Evolutionary conservation across 2,797 vertebrate species (phyloP).

Genomic region (Diplodus puntazzo): DNA sequence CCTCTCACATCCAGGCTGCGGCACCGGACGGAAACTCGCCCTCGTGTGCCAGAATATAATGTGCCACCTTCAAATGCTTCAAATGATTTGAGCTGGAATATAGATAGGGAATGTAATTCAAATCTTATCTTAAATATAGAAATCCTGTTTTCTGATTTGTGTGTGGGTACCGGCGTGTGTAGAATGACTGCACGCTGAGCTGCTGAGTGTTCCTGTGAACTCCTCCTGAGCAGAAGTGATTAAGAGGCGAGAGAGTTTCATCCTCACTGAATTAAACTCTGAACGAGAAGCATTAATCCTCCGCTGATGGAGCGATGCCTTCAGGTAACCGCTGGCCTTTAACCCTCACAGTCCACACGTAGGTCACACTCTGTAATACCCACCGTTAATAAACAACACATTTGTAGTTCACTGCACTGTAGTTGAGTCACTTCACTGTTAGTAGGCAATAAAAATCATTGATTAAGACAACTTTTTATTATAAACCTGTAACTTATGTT

Average conservation of each 20-base stretch:
- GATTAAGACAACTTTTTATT: too few species aligned
- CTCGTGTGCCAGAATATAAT: conserved; percentile 31
- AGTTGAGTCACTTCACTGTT: too few species aligned
- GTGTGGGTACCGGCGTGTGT: conserved; percentile 9
- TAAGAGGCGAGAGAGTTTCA: neutral
- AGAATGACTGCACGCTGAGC: neutral
- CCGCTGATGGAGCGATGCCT: too few species aligned
- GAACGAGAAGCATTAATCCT: too few species aligned
- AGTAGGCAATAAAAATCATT: too few species aligned
- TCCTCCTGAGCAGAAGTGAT: neutral
- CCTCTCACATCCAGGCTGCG: conserved; percentile 83
- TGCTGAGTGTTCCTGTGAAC: neutral
- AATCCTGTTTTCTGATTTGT: conserved; percentile 39
- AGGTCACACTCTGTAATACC: too few species aligned
- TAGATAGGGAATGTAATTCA: conserved; percentile 18
- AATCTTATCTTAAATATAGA: conserved; percentile 49
- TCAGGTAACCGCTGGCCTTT: too few species aligned
- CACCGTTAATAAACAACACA: too few species aligned
- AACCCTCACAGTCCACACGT: too few species aligned
- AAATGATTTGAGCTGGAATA: conserved; percentile 41
- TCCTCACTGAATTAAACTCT: too few species aligned
- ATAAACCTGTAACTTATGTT: too few species aligned
- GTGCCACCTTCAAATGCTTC: conserved; percentile 34
- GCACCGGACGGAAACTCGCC: conserved; percentile 1
- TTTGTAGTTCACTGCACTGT: too few species aligned